These are phyloP conservation scores for Cyprinodon diabolis DNA, from an alignment of 2,797 vertebrate genomes.

Conservation along the genomic window DNA sequence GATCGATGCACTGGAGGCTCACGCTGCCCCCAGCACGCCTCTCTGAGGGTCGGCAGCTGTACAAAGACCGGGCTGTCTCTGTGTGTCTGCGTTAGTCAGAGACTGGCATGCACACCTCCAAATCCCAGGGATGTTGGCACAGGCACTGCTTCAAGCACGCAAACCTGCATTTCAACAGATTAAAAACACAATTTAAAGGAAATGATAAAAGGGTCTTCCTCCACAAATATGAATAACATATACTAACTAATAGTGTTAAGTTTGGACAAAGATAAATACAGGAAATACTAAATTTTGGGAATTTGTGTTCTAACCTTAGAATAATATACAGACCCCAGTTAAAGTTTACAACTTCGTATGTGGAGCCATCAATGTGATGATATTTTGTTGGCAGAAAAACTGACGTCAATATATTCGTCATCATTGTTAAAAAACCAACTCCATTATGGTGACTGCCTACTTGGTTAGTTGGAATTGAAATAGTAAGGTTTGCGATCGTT, in stretches of 20 bases:
- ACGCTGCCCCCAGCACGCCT: conserved; percentile 65
- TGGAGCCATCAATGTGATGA: no score
- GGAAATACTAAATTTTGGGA: neutral
- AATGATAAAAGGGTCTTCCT: neutral
- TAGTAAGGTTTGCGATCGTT: no score
- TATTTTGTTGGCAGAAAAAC: no score
- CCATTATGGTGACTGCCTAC: no score
- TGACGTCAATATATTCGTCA: no score
- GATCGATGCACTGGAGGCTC: conserved; percentile 77
- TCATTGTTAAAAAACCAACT: no score
- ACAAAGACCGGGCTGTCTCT: conserved; percentile 31
- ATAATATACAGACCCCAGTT: no score
- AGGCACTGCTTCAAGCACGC: conserved; percentile 29
- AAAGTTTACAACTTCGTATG: no score
- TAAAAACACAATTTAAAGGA: neutral
- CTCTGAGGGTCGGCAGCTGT: conserved; percentile 68
- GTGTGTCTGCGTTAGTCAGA: conserved; percentile 20
- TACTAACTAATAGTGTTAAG: no score
- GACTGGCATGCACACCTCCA: neutral
- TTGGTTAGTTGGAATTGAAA: no score
- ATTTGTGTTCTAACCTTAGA: no score
- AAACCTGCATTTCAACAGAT: conserved; percentile 15
- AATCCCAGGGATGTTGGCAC: conserved; percentile 20
- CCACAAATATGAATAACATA: neutral
- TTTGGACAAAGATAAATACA: no score